Evolutionary conservation across 2,797 vertebrate species (phyloP).

Genomic region (Odontamblyopus lacepedii): DNA sequence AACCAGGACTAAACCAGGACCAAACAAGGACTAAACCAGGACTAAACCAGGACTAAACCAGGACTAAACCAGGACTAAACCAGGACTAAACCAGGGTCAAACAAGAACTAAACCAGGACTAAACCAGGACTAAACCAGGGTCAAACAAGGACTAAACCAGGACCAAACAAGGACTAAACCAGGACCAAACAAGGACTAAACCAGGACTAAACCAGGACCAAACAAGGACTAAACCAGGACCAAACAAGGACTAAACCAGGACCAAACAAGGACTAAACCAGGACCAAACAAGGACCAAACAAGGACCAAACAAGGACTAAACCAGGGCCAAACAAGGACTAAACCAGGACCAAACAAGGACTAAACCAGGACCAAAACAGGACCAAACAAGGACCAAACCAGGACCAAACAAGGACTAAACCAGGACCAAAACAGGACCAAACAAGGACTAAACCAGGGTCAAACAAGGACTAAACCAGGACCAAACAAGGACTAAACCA

Average conservation of each 20-base stretch:
- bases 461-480: no score
- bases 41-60: slow-evolving; percentile 2
- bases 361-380: not conserved
- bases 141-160: no score
- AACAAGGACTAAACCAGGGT: not conserved
- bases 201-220: not conserved
- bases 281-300: not conserved
- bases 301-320: no score
- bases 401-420: not conserved
- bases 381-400: not conserved
- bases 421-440: not conserved
- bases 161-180: not conserved
- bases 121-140: not conserved
- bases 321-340: not conserved
- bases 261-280: not conserved
- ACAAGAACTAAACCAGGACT: not conserved
- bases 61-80: not conserved
- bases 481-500: not conserved
- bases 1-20: not conserved
- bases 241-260: not conserved
- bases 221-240: not conserved
- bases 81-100: not conserved
- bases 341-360: not conserved
- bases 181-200: not conserved
- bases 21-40: no score